Base-by-base conservation (phyloP, 2,113 vertebrate genomes). In the Gymnorhina tibicen region DNA sequence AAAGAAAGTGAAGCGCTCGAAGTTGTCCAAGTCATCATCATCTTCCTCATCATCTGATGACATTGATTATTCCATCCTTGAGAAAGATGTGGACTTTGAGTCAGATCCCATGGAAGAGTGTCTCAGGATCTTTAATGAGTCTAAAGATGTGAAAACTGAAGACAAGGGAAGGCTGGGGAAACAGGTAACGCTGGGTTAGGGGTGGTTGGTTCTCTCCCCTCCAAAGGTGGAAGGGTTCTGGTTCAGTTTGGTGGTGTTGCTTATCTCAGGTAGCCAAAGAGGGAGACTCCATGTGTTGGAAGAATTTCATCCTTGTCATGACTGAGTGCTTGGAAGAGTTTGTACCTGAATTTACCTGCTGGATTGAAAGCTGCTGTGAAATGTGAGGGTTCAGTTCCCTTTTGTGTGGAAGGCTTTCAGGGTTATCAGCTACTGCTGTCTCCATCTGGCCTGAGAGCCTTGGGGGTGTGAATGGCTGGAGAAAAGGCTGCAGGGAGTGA, bases 51-150 rank as follows among this genome's bases (percentile, higher is more conserved):
- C 96, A 2, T 90, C 86, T 13, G 88, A 94, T n/a, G 98, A 97
- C 10, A 94, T 98, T 8, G 98, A 99, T 97, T 98, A 98, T 79
- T 97, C 98, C 1, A 53, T 97, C 73, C 97, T 99, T 47, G 98
- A 99, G 95, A 98, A 97, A 50, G 99, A 99, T 47, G 74, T 99
- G 52, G 99, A 99, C 92, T 99, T 98, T 1, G 99, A 99, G 85
- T 98, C 98, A 0, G 99, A 99, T 89, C 99, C 99, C 3, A 99
- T 99, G 99, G 99, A 99, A 92, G 99, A 99, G 96, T 99, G 99
- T 84, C 98, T 99, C 50, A 93, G 99, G 88, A 99, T 99, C 85
- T 99, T 99, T 95, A 99, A 99, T 7, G 99, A 99, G 91, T 99
- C 99, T 33, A 99, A 98, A 17, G 98, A 99, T 14, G 98, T 99